Conservation (phyloP, 2,888 invertebrate species). For the Pediacus dermestoides region DNA sequence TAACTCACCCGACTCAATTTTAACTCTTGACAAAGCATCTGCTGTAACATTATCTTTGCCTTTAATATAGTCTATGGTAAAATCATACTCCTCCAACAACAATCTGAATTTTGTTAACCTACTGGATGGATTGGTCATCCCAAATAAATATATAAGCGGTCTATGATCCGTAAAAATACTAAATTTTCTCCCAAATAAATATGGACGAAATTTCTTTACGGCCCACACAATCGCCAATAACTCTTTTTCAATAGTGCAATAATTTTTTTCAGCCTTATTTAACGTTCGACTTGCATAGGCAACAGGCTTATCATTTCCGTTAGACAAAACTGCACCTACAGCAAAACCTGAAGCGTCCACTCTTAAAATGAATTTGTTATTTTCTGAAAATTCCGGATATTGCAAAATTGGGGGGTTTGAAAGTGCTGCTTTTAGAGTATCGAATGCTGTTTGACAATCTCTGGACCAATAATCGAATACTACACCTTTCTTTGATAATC, state of each 20-base stretch:
- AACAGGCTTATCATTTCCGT: too few relatives aligned
- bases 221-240: constrained; percentile 11
- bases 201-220: constrained; percentile 13
- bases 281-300: constrained; percentile 18
- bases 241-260: constrained; percentile 14
- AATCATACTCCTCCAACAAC: constrained; percentile 17
- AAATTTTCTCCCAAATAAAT: constrained; percentile 15
- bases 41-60: constrained; percentile 13
- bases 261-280: constrained; percentile 15
- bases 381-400: constrained; percentile 17
- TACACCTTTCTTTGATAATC: constrained; percentile 10
- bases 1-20: too few relatives aligned
- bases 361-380: constrained; percentile 16
- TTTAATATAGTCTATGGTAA: constrained; percentile 8
- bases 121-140: constrained; percentile 20
- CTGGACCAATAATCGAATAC: constrained; percentile 13
- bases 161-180: constrained; percentile 20
- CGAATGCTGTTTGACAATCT: constrained; percentile 16
- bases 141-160: constrained; percentile 20
- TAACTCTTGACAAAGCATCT: constrained; percentile 11
- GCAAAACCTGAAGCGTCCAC: constrained; percentile 19
- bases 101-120: constrained; percentile 21
- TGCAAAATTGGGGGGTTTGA: constrained; percentile 16
- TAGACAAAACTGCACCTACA: too few relatives aligned
- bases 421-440: constrained; percentile 11